Conservation (phyloP, 2,888 invertebrate genomes). For the Hipparchia semele region DNA sequence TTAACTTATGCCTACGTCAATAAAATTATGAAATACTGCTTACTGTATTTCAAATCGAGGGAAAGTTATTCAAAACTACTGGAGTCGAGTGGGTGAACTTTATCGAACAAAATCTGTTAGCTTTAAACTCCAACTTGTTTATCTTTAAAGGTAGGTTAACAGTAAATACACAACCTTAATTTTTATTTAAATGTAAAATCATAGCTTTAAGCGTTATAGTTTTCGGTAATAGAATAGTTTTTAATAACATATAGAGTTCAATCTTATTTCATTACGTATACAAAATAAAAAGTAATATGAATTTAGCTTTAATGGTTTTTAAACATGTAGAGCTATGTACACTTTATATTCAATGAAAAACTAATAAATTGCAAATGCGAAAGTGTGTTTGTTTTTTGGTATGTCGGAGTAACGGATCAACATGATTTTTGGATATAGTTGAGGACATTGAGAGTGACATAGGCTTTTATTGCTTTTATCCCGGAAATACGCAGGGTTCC, state of each 20-base stretch:
- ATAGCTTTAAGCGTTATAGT: neutral
- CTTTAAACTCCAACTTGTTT: neutral
- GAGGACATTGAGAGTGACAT: too few species aligned
- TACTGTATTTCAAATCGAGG: neutral
- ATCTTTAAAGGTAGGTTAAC: neutral
- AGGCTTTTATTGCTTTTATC: too few species aligned
- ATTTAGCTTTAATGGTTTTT: too few species aligned
- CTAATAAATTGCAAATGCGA: neutral
- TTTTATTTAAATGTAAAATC: neutral
- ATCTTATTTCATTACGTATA: too few species aligned
- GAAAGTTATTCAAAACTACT: neutral
- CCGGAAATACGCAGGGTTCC: too few species aligned
- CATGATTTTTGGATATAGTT: neutral
- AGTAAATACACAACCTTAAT: neutral
- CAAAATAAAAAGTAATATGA: too few species aligned
- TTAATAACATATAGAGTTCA: neutral
- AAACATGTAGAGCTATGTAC: neutral
- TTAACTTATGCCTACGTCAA: too few species aligned
- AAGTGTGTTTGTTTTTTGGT: neutral
- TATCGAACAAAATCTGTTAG: neutral
- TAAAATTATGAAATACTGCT: neutral
- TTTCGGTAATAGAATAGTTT: neutral
- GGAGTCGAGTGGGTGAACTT: neutral
- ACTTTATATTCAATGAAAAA: neutral
- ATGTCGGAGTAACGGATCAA: neutral